These are phyloP conservation scores for Monochamus saltuarius DNA, from an alignment of 1,140 invertebrate genomes.

Conservation along the genomic window DNA sequence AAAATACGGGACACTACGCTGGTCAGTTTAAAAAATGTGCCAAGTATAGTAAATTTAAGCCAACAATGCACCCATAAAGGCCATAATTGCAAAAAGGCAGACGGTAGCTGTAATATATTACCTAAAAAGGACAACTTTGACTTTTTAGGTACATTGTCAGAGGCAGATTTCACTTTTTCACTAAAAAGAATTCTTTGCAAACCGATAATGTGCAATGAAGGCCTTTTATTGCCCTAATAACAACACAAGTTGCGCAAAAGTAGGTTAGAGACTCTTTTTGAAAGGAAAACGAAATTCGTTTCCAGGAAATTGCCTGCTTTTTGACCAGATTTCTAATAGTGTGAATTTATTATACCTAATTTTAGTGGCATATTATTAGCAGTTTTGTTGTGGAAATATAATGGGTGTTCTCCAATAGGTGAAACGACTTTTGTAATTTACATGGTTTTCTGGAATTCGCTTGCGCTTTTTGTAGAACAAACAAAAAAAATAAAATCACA, in stretches of 20 bases:
- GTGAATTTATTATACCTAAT: too few species aligned
- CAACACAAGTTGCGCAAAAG: constrained; percentile 13
- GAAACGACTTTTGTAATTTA: too few species aligned
- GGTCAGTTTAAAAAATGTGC: constrained; percentile 18
- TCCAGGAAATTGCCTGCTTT: too few species aligned
- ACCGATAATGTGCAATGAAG: constrained; percentile 21
- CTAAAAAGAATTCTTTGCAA: constrained; percentile 22
- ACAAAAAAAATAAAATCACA: too few species aligned
- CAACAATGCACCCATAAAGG: constrained; percentile 20
- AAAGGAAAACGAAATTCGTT: too few species aligned
- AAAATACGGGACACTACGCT: not conserved
- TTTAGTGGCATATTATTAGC: too few species aligned
- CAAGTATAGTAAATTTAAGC: constrained; percentile 14
- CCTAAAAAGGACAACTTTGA: constrained; percentile 3
- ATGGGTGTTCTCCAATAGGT: too few species aligned
- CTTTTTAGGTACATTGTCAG: constrained; percentile 14
- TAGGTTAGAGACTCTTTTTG: constrained; percentile 6
- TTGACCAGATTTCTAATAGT: too few species aligned
- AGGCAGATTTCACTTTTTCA: constrained; percentile 21
- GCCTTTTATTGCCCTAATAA: constrained; percentile 20
- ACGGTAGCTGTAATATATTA: constrained; percentile 18
- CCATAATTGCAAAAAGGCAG: constrained; percentile 25
- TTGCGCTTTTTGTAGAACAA: too few species aligned
- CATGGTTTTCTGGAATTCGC: too few species aligned
- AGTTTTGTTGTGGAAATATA: too few species aligned